These are phyloP conservation scores for Passer domesticus DNA, from an alignment of 2,113 vertebrate genomes.

Conservation along the genomic window DNA sequence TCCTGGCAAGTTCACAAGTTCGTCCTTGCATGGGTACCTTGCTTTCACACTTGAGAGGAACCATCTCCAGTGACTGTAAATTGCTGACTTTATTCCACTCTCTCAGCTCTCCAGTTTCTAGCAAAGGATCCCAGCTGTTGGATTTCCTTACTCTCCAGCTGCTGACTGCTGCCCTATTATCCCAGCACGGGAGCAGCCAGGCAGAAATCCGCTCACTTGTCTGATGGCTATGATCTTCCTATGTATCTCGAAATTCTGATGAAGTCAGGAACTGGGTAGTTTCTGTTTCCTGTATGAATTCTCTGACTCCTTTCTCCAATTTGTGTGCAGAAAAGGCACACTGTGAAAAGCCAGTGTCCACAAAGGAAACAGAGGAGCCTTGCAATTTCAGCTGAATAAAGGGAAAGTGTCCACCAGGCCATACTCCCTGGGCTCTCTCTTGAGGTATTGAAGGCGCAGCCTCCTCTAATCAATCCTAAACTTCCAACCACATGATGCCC, in stretches of 20 bases:
- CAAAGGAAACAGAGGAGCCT: not conserved
- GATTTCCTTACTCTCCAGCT: not conserved
- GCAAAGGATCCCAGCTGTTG: not conserved
- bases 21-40: not conserved
- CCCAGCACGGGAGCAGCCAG: not conserved
- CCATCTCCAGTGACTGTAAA: not conserved
- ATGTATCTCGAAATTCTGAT: not conserved
- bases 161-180: not conserved
- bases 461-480: not conserved
- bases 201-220: not conserved
- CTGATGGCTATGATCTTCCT: not conserved
- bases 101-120: not conserved
- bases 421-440: not conserved
- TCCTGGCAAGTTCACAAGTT: not conserved
- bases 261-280: not conserved
- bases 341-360: not conserved
- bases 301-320: not conserved
- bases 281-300: not conserved
- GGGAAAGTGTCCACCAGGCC: accelerated
- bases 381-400: not conserved
- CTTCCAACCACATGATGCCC: not conserved
- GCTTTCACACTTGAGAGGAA: not conserved
- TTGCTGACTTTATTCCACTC: not conserved
- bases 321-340: accelerated
- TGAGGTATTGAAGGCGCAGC: not conserved